These are phyloP conservation scores for Aphis craccivora DNA, from an alignment of 1,140 invertebrate genomes.

Conservation along the genomic window DNA sequence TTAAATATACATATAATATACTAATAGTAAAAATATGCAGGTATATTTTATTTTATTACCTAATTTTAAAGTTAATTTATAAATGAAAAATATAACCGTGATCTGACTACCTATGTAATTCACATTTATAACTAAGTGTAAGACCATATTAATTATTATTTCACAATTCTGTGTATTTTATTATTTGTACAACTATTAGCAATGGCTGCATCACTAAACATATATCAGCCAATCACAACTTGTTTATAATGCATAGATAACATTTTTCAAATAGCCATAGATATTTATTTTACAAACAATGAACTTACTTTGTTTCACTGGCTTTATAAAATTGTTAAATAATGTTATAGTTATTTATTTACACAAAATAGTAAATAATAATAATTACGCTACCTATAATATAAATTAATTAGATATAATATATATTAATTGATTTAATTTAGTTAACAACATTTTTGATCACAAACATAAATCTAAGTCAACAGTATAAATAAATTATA, in stretches of 20 bases:
- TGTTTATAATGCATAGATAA: slow-evolving; percentile 6
- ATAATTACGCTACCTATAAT: not conserved
- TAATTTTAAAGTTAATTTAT: not conserved
- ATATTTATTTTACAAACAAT: slow-evolving; percentile 14
- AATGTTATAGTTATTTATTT: not conserved
- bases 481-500: not conserved
- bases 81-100: not conserved
- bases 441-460: not conserved
- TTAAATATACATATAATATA: no score
- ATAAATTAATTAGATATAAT: not conserved
- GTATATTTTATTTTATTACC: not conserved
- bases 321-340: not conserved
- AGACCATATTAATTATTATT: not conserved
- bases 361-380: not conserved
- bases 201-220: not conserved
- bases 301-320: not conserved
- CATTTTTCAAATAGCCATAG: not conserved
- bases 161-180: not conserved
- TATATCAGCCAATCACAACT: not conserved
- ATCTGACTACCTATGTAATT: not conserved
- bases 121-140: not conserved
- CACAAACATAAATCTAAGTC: not conserved
- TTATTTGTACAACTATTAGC: not conserved
- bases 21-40: not conserved
- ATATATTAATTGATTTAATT: not conserved